Percentiles rank a stretch among this genome's conserved stretches.
These are phyloP conservation scores for Ashinkailepas kermadecensis DNA, from an alignment of 2,888 invertebrate genomes.

Conservation along the genomic window DNA sequence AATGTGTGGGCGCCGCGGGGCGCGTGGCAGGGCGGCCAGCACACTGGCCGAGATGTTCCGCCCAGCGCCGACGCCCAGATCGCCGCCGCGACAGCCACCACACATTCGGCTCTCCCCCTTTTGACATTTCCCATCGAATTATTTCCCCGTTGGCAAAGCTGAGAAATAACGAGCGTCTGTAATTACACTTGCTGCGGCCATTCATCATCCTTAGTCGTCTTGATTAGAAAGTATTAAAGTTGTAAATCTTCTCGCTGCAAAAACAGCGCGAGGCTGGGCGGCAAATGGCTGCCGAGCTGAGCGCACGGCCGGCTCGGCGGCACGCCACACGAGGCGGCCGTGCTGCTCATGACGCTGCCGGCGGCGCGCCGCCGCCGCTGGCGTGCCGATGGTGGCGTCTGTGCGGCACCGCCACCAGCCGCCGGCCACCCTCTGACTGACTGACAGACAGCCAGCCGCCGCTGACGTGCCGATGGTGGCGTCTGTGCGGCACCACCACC, in stretches of 20 bases:
- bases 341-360: background rate
- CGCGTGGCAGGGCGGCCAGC: background rate
- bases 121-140: conserved; percentile 21
- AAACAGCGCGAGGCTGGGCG: conserved; percentile 4
- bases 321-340: background rate
- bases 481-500: too few relatives aligned
- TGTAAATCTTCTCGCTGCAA: conserved; percentile 12
- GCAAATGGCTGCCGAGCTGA: conserved; percentile 3
- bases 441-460: too few relatives aligned
- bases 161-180: conserved; percentile 19
- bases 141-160: conserved; percentile 4
- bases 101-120: conserved; percentile 5
- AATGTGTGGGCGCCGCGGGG: background rate
- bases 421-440: too few relatives aligned
- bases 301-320: background rate
- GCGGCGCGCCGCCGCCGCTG: too few relatives aligned
- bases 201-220: conserved; percentile 19
- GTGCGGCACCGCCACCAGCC: too few relatives aligned
- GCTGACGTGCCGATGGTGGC: too few relatives aligned
- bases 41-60: too few relatives aligned
- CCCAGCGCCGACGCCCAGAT: background rate
- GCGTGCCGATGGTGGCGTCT: too few relatives aligned
- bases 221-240: conserved; percentile 23
- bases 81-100: background rate
- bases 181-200: conserved; percentile 17